phyloP scores from a whole-genome alignment of 2,888 invertebrate species.

The Eremobia ochroleuca region DNA sequence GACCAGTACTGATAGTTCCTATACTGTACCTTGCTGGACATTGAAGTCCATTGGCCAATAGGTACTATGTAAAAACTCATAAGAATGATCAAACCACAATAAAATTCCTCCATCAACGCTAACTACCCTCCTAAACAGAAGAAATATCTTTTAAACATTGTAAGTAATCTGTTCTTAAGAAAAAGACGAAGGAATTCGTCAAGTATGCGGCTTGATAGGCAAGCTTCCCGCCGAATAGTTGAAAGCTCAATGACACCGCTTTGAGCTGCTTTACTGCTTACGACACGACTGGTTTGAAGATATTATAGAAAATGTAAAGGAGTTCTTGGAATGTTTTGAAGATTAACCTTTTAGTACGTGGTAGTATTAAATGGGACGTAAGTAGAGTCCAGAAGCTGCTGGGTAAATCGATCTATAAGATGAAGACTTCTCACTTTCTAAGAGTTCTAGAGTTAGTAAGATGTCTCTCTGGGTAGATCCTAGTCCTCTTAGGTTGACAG shows the following conservation, averaged over 20 bases:
- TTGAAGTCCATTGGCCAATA: background rate
- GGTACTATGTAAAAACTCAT: too few species aligned
- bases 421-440: background rate
- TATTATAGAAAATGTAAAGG: background rate
- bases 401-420: background rate
- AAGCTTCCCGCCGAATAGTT: constrained; percentile 79
- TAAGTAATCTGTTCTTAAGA: constrained; percentile 60
- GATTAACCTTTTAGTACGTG: background rate
- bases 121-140: constrained; percentile 17
- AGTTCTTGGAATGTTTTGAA: background rate
- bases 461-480: background rate
- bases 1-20: background rate
- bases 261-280: constrained; percentile 63
- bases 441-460: background rate
- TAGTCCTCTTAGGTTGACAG: too few species aligned
- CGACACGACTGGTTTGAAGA: constrained; percentile 48
- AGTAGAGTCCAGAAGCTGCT: background rate
- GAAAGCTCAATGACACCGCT: constrained; percentile 85
- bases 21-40: background rate
- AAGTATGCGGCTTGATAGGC: constrained; percentile 62
- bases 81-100: constrained; percentile 12
- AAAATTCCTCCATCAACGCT: constrained; percentile 14
- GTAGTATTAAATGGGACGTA: background rate
- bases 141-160: constrained; percentile 55
- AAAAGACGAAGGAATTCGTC: constrained; percentile 60